Percentiles rank a stretch among this genome's conserved stretches.
phyloP scores from a whole-genome alignment of 2,797 vertebrate species.

The Galago senegalensis region DNA sequence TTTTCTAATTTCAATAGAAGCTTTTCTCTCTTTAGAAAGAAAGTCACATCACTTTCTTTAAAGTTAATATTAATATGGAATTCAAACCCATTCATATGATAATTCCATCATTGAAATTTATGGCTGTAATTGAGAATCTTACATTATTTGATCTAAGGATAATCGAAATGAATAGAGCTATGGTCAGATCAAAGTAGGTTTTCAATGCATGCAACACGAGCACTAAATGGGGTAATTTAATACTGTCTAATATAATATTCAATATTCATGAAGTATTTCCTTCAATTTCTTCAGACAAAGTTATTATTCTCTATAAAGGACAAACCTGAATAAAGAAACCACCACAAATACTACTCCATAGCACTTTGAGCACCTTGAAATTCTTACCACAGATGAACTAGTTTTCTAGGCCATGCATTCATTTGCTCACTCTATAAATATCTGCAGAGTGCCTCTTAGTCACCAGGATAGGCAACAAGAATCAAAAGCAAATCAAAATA shows the following conservation, averaged over 20 bases:
- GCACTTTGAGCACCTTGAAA: conserved; percentile 54
- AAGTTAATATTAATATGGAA: conserved; percentile 70
- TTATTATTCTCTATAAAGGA: conserved; percentile 63
- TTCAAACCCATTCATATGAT: conserved; percentile 64
- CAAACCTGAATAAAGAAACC: conserved; percentile 60
- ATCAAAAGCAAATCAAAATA: conserved; percentile 35
- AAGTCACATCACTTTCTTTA: conserved; percentile 44
- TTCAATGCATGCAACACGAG: conserved; percentile 59
- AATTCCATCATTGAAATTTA: conserved; percentile 69
- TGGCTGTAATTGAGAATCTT: conserved; percentile 52
- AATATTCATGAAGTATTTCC: conserved; percentile 61
- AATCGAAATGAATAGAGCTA: conserved; percentile 70
- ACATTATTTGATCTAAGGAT: conserved; percentile 68
- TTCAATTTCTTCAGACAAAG: conserved; percentile 54
- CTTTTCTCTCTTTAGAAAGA: conserved; percentile 51
- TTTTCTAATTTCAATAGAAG: conserved; percentile 47
- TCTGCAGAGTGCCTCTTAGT: background rate
- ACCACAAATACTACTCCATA: background rate
- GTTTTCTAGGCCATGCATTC: conserved; percentile 32
- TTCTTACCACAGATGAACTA: background rate
- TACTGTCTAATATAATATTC: conserved; percentile 61
- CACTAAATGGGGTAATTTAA: conserved; percentile 67
- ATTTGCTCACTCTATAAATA: background rate
- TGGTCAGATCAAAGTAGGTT: conserved; percentile 69
- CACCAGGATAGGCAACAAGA: background rate